Percentiles rank a stretch among this genome's conserved stretches.
These are phyloP conservation scores for Biston stratarius DNA, from an alignment of 2,888 invertebrate genomes.

Conservation along the genomic window DNA sequence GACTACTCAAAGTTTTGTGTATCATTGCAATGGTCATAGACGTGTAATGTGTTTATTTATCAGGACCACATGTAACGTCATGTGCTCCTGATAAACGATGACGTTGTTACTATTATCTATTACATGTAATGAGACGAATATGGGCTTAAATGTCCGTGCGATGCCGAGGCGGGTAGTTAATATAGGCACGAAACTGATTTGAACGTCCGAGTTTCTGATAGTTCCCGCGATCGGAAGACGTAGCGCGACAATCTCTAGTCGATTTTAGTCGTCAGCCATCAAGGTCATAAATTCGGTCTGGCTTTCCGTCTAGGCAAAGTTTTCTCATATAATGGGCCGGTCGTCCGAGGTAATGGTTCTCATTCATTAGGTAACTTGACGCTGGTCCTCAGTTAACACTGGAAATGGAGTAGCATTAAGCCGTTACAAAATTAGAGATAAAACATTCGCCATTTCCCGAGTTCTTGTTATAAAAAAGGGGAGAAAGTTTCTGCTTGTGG, in stretches of 20 bases:
- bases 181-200: too few relatives aligned
- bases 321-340: slow-evolving; percentile 66
- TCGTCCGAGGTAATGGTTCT: slow-evolving; percentile 59
- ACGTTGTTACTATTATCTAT: too few relatives aligned
- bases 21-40: too few relatives aligned
- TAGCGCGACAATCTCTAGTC: slow-evolving; percentile 1
- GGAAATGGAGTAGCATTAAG: slow-evolving; percentile 56
- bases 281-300: slow-evolving; percentile 61
- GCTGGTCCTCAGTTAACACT: slow-evolving; percentile 58
- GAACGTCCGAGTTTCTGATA: not conserved
- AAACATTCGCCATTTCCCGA: slow-evolving; percentile 19
- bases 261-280: slow-evolving; percentile 48
- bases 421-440: slow-evolving; percentile 37
- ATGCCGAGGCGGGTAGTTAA: too few relatives aligned
- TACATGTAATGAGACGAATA: too few relatives aligned
- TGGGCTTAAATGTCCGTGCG: too few relatives aligned
- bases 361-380: slow-evolving; percentile 50
- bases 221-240: not conserved
- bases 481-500: slow-evolving; percentile 4
- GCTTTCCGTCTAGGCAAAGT: slow-evolving; percentile 62
- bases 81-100: too few relatives aligned
- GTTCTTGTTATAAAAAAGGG: slow-evolving; percentile 14
- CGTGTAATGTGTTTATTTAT: too few relatives aligned
- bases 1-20: too few relatives aligned
- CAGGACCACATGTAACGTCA: too few relatives aligned